phyloP scores from a whole-genome alignment of 2,888 invertebrate genomes.

The Pseudanteris insignis region DNA sequence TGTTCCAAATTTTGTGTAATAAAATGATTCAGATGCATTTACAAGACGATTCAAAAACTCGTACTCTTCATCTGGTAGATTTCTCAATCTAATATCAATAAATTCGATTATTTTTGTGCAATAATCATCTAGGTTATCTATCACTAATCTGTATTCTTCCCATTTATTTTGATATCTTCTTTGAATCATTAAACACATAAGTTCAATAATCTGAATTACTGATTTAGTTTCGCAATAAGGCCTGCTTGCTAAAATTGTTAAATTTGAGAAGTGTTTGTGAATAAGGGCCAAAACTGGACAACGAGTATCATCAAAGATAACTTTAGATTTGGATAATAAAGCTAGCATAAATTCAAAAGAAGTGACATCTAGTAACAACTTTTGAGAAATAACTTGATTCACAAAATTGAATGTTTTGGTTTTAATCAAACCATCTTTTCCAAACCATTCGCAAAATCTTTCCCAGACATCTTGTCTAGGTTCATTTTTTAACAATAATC shows the following conservation, averaged over 20 bases:
- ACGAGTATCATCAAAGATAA: not conserved
- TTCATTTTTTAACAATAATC: slow-evolving; percentile 8
- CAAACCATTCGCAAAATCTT: slow-evolving; percentile 2
- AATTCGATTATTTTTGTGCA: no score
- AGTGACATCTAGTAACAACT: no score
- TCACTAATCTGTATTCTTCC: not conserved
- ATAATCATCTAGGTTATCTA: no score
- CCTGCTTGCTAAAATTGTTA: slow-evolving; percentile 5
- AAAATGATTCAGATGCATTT: no score
- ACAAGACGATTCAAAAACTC: no score
- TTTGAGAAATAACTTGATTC: no score
- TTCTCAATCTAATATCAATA: no score
- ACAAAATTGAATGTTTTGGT: not conserved
- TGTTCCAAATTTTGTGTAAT: no score
- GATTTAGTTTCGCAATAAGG: slow-evolving; percentile 17
- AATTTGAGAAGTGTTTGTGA: not conserved
- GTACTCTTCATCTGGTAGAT: no score
- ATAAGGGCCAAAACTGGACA: not conserved
- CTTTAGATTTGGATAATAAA: slow-evolving; percentile 1
- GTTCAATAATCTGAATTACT: no score
- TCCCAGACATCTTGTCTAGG: slow-evolving; percentile 8
- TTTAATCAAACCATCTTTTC: not conserved
- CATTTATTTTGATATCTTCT: not conserved
- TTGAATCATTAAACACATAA: no score
- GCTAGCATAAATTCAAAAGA: not conserved